Evolutionary conservation across 2,888 invertebrate genomes (phyloP).

Genomic region (Barypeithes pellucidus): DNA sequence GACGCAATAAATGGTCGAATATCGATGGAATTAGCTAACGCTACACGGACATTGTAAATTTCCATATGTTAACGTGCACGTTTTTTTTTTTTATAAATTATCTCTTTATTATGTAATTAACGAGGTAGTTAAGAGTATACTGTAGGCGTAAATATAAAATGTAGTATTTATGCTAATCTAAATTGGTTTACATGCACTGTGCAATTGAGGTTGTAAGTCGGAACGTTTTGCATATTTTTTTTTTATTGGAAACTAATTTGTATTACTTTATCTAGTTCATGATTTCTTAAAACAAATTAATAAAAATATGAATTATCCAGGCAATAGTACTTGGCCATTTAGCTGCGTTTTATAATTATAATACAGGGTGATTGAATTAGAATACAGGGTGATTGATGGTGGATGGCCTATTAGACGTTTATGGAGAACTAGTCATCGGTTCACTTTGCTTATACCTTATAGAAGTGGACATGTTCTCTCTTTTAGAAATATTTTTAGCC

Average conservation of each 20-base stretch:
- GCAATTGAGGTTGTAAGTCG: not conserved
- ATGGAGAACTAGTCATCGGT: too few species aligned
- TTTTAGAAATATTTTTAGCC: too few species aligned
- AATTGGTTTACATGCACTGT: not conserved
- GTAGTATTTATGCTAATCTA: slow-evolving; percentile 1
- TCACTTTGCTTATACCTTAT: too few species aligned
- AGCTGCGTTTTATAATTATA: too few species aligned
- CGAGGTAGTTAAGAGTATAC: not conserved
- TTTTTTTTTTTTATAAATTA: slow-evolving; percentile 9
- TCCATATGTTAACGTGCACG: not conserved
- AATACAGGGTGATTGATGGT: too few species aligned
- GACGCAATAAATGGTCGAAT: not conserved
- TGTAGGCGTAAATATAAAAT: slow-evolving; percentile 20
- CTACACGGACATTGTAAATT: not conserved
- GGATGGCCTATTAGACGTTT: too few species aligned
- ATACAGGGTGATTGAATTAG: too few species aligned
- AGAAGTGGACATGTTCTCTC: too few species aligned
- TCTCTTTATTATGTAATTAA: slow-evolving; percentile 9
- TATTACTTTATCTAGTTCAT: not conserved
- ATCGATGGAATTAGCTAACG: slow-evolving; percentile 5
- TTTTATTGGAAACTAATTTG: not conserved
- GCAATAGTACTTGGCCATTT: too few species aligned
- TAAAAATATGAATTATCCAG: too few species aligned
- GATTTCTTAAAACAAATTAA: too few species aligned
- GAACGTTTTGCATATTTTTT: not conserved